Percentiles rank a stretch among this genome's conserved stretches.
phyloP scores from a whole-genome alignment of 2,888 invertebrate species.

The Apodemia mormo region DNA sequence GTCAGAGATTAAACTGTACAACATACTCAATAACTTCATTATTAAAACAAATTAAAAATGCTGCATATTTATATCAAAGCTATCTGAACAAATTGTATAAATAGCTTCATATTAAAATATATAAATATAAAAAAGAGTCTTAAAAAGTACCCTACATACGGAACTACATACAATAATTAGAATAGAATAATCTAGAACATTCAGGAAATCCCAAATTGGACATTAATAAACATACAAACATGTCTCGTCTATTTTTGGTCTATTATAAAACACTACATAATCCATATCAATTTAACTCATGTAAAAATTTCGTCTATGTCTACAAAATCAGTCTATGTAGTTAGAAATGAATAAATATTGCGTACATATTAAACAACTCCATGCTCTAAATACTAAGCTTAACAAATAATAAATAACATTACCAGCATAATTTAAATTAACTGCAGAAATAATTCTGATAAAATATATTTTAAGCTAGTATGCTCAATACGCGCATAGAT shows the following conservation, averaged over 20 bases:
- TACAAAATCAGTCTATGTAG: constrained; percentile 35
- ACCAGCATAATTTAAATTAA: constrained; percentile 19
- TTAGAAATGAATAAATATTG: constrained; percentile 30
- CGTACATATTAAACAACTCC: constrained; percentile 28
- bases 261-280: constrained; percentile 20
- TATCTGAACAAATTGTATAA: no score
- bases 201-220: no score
- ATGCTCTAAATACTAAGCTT: constrained; percentile 26
- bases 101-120: no score
- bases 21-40: no score
- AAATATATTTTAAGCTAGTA: constrained; percentile 12
- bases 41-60: no score
- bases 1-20: no score
- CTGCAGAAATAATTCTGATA: constrained; percentile 9
- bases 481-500: no score
- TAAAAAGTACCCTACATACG: no score
- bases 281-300: constrained; percentile 14
- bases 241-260: constrained; percentile 19
- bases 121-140: no score
- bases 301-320: constrained; percentile 12
- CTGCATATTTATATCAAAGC: no score
- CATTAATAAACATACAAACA: background rate
- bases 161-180: no score
- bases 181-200: no score
- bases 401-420: constrained; percentile 13